Conservation (phyloP, 64 coral and sea anemone species). For the Porites lutea region DNA sequence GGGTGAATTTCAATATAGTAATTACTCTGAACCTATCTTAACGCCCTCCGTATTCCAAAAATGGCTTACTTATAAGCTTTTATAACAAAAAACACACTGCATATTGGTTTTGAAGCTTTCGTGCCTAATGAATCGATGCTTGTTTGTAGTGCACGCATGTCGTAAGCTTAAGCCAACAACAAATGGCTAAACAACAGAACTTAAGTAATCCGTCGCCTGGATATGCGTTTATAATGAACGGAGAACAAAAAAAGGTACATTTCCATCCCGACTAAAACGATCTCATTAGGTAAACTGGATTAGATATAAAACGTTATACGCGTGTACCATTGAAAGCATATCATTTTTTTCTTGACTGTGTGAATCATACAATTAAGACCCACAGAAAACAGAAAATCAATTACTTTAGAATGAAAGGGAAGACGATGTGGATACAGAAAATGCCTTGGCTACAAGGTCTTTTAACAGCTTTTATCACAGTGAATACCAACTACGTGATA, state of each 20-base stretch:
- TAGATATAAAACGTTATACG: background rate
- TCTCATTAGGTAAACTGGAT: background rate
- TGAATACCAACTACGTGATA: too few species aligned
- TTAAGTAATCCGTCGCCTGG: background rate
- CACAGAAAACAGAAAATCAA: too few species aligned
- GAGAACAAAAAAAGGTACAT: background rate
- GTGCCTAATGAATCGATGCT: background rate
- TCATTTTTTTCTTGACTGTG: too few species aligned
- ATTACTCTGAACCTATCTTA: background rate
- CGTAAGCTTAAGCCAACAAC: background rate
- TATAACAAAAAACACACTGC: background rate
- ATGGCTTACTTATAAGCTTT: background rate
- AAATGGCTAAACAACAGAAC: background rate
- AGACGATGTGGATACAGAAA: too few species aligned
- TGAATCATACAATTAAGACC: too few species aligned
- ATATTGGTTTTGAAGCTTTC: constrained; percentile 13
- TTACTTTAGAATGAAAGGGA: too few species aligned
- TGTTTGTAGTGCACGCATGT: background rate
- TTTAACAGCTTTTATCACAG: too few species aligned
- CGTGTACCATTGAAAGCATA: too few species aligned
- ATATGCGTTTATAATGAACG: background rate
- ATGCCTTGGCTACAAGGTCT: too few species aligned
- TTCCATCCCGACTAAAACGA: background rate
- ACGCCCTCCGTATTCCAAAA: background rate
- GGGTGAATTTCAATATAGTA: too few species aligned